Evolutionary conservation across 2,888 invertebrate species (phyloP).

Genomic region (Papilio demoleus): DNA sequence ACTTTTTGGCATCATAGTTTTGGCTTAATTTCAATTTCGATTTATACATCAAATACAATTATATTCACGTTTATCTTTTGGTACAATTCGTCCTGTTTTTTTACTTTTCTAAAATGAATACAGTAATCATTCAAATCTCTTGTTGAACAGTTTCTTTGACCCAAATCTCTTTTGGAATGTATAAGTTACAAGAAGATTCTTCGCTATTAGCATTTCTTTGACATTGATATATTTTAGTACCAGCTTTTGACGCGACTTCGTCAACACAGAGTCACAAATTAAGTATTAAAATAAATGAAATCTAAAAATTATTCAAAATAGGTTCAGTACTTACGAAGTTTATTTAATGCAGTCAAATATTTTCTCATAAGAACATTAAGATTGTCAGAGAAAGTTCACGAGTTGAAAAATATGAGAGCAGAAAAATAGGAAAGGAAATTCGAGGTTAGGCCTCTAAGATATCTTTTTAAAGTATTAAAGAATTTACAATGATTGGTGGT

Average conservation of each 20-base stretch:
- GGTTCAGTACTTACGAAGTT: too few relatives aligned
- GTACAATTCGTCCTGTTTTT: background rate
- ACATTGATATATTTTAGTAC: background rate
- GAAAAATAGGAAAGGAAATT: too few relatives aligned
- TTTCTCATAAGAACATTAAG: too few relatives aligned
- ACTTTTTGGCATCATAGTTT: constrained; percentile 23
- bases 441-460: too few relatives aligned
- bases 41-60: background rate
- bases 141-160: constrained; percentile 1
- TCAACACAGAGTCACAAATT: too few relatives aligned
- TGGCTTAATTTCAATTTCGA: constrained; percentile 34
- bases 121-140: constrained; percentile 5
- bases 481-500: constrained; percentile 19
- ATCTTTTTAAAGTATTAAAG: too few relatives aligned
- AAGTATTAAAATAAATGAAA: too few relatives aligned
- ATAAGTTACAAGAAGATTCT: background rate
- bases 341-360: too few relatives aligned
- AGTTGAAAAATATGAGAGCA: too few relatives aligned
- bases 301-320: too few relatives aligned
- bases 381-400: too few relatives aligned
- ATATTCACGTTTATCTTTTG: constrained; percentile 1
- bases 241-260: too few relatives aligned
- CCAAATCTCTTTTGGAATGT: background rate
- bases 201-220: background rate
- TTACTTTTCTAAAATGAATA: background rate